phyloP scores from a whole-genome alignment of 2,797 vertebrate genomes.

The Bryconaethiops microstoma region DNA sequence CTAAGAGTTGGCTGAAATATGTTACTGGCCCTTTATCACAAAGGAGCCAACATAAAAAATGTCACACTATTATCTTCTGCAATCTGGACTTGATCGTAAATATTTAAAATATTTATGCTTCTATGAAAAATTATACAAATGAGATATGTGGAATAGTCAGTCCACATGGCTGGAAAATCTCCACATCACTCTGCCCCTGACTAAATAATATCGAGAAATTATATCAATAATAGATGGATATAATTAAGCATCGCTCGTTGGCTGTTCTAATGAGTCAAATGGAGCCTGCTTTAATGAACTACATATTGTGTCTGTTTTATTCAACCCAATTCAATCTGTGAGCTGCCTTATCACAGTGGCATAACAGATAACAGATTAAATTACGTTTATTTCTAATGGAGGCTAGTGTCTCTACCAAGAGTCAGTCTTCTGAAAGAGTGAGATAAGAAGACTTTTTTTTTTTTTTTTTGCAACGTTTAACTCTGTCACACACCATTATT shows the following conservation, averaged over 20 bases:
- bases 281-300: constrained; percentile 31
- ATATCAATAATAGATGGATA: constrained; percentile 68
- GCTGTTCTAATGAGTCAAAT: constrained; percentile 65
- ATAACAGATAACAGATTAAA: constrained; percentile 31
- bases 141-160: constrained; percentile 54
- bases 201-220: constrained; percentile 66
- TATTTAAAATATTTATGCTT: constrained; percentile 63
- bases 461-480: constrained; percentile 46
- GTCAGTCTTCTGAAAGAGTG: not conserved
- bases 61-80: constrained; percentile 52
- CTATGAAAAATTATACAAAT: constrained; percentile 59
- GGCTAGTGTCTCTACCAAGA: constrained; percentile 4
- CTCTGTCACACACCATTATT: constrained; percentile 42
- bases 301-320: not conserved
- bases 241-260: constrained; percentile 66
- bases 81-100: constrained; percentile 53
- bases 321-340: constrained; percentile 54
- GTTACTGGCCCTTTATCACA: constrained; percentile 54
- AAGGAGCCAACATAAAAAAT: constrained; percentile 63
- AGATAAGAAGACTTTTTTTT: not conserved
- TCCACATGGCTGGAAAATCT: constrained; percentile 37
- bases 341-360: constrained; percentile 28
- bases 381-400: constrained; percentile 1
- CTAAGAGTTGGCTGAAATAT: constrained; percentile 27
- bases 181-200: constrained; percentile 57